Evolutionary conservation across 37 sponge, comb jelly and placozoan species (phyloP), one percentile per base, ranked within the genome.

Genomic region (Oopsacas minuta): DNA sequence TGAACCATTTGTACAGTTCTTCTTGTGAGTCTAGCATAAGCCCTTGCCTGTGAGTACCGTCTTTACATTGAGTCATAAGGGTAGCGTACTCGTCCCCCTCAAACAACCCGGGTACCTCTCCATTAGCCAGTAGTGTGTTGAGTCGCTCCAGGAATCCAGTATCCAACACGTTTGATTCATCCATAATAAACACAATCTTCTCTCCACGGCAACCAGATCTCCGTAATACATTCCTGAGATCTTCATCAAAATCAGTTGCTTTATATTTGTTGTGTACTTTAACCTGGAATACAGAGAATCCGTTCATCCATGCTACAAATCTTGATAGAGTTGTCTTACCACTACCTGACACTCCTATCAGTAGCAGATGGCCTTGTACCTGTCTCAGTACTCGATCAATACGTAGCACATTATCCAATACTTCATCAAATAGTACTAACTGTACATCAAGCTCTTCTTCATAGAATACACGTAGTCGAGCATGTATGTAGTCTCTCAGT

Each of bases 271-370:
- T 86, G 52, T 93, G 93, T n/a, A 95, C 90, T 88, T 97, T 97
- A 53, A 97, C 89, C 86, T 97, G 95, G 86, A 87, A 91, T 38
- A 97, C 89, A 0, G 93, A 86, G 53, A 93, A 88, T 0, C 98
- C 98, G 86, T 97, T 97, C 87, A 97, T 97, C 98, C 98, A 97
- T 35, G 98, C 95, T 35, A 97, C 95, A 86, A 97, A 97, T 12
- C 98, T 39, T 0, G 98, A 94, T 84, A 97, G 88, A 28, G 98
- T 97, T 32, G 98, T 97, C 90, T 97, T 97, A 0, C 97, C 97
- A 39, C 95, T 93, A 81, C 97, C 97, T 88, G 92, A 91, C 37
- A 96, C 97, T 39, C 97, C 97, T 81, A 96, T 96, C 83, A 96
- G 83, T 36, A 96, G 84, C 81, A 96, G 84, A 52, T 96, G 97